These are phyloP conservation scores for Heliothis peltigera DNA, from an alignment of 2,888 invertebrate species.

Conservation along the genomic window DNA sequence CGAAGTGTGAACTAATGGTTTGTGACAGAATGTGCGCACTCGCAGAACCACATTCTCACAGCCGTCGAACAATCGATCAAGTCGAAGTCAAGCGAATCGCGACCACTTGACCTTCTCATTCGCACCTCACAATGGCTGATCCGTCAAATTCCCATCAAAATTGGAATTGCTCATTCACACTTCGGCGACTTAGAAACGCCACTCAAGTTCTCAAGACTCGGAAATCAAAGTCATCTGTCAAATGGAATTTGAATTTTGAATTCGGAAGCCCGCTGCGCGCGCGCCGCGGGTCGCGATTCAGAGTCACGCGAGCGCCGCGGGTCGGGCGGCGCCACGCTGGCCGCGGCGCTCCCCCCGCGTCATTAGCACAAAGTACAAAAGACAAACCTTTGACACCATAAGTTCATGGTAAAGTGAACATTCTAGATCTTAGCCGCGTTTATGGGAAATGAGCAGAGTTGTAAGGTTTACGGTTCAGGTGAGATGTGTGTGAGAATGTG, in stretches of 20 bases:
- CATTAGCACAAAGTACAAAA: conserved; percentile 75
- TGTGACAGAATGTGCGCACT: conserved; percentile 43
- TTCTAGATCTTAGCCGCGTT: conserved; percentile 81
- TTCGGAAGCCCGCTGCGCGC: conserved; percentile 76
- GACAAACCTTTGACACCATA: conserved; percentile 77
- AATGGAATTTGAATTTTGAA: conserved; percentile 61
- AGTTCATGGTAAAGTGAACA: conserved; percentile 80
- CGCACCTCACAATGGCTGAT: conserved; percentile 49
- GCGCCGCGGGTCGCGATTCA: conserved; percentile 73
- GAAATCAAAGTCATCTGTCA: conserved; percentile 67
- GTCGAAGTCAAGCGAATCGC: conserved; percentile 41
- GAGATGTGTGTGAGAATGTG: conserved; percentile 63
- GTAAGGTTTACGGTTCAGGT: conserved; percentile 69
- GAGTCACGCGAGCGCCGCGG: conserved; percentile 61
- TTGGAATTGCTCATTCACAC: conserved; percentile 85
- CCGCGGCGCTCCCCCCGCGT: conserved; percentile 60
- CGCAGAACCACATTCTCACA: conserved; percentile 31
- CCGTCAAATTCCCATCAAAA: conserved; percentile 79
- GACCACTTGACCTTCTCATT: conserved; percentile 59
- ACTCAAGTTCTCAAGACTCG: conserved; percentile 61
- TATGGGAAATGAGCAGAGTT: conserved; percentile 81
- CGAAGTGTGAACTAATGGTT: conserved; percentile 67
- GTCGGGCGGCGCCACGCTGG: conserved; percentile 56
- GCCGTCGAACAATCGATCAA: conserved; percentile 32
- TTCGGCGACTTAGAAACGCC: conserved; percentile 66